Evolutionary conservation across 2,888 invertebrate species (phyloP), one percentile per base, ranked within the genome.

Genomic region (Gandaritis pyraliata): DNA sequence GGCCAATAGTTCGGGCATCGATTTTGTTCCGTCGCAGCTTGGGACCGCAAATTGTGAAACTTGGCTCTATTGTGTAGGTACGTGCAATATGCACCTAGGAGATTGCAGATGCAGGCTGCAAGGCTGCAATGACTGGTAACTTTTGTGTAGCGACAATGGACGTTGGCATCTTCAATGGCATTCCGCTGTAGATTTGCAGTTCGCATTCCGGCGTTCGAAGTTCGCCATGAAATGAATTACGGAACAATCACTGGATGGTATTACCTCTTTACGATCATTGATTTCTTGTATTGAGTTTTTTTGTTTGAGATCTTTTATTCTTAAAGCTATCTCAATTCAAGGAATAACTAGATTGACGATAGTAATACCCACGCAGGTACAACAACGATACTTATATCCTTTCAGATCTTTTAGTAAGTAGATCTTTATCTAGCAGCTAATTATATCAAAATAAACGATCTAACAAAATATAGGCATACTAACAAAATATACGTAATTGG

Each of bases 1-100:
- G 65, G 76, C 78, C 85, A 76, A 85, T 85, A 85, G 85, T 86
- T 81, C 66, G 74, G 66, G 74, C 79, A 83, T 80, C 82, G 84
- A 83, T 83, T 83, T 83, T 83, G 81, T 82, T 82, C 74, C 74
- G 72, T 77, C 72, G 33, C 33, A 8, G 33, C 33, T 33, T 33
- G 75, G 73, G 71, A 72, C 86, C 85, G 77, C 86, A 86, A 85
- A 86, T 85, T 83, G 85, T 82, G 81, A 80, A 85, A 85, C 80
- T 85, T 85, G 75, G 72, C 72, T 76, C 77, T 71, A 82, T 87
- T 87, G 86, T 86, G 76, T 79, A 78, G 72, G 72, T 67, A 78
- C 76, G 77, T 80, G 83, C 85, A 85, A 81, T 85, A 85, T 83
- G 85, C 83, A 85, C 80, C 75, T 71, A 45, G 71, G 75, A 73